phyloP scores from a whole-genome alignment of 2,797 vertebrate genomes.

The Poeciliopsis infans region DNA sequence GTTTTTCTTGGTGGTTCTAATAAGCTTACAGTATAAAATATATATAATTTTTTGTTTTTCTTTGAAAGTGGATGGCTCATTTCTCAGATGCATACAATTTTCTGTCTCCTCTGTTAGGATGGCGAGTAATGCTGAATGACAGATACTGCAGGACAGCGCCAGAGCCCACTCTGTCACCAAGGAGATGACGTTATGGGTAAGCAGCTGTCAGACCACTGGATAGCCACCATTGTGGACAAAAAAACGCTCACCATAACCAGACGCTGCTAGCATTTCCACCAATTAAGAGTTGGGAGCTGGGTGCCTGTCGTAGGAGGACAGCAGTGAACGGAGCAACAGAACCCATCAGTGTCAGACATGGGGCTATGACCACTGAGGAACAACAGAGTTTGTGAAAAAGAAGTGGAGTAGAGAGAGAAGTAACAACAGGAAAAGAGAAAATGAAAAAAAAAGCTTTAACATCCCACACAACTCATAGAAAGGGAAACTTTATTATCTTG shows the following conservation, averaged over 20 bases:
- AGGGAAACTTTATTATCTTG: neutral
- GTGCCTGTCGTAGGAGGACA: slow-evolving; percentile 52
- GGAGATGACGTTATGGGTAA: slow-evolving; percentile 75
- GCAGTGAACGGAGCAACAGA: slow-evolving; percentile 59
- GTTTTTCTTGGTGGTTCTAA: slow-evolving; percentile 59
- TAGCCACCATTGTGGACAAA: slow-evolving; percentile 59
- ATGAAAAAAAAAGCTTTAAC: neutral
- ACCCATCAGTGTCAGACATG: slow-evolving; percentile 67
- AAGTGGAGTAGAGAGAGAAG: slow-evolving; percentile 2
- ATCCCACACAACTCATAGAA: neutral
- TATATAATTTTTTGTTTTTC: slow-evolving; percentile 54
- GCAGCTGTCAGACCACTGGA: slow-evolving; percentile 67
- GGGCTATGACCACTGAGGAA: slow-evolving; percentile 56
- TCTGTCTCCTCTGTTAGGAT: slow-evolving; percentile 72
- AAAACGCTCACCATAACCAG: slow-evolving; percentile 71
- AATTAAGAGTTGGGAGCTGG: slow-evolving; percentile 71
- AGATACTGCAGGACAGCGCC: slow-evolving; percentile 72
- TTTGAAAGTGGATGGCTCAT: slow-evolving; percentile 69
- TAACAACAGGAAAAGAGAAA: slow-evolving; percentile 4
- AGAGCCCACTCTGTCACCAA: slow-evolving; percentile 69
- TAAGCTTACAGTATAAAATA: slow-evolving; percentile 79
- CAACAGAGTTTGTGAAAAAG: slow-evolving; percentile 55
- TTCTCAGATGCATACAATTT: slow-evolving; percentile 78
- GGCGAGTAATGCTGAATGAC: slow-evolving; percentile 80
- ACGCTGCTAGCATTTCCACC: slow-evolving; percentile 77